A percentile compares a stretch with the other conserved stretches of the same genome.
phyloP scores from a whole-genome alignment of 2,113 vertebrate genomes.

The Aegithalos caudatus region DNA sequence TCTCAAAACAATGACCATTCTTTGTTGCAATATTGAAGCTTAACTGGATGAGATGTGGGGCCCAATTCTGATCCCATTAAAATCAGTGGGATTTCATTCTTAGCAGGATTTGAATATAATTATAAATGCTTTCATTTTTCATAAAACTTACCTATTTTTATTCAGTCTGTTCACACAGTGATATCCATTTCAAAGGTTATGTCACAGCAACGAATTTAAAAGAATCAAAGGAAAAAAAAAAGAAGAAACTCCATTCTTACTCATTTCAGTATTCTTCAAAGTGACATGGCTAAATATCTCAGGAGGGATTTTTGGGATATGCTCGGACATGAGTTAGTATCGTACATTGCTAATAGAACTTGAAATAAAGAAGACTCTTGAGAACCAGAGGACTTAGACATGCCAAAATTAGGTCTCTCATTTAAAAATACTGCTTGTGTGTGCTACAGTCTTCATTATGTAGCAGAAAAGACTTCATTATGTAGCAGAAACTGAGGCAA shows the following conservation, averaged over 20 bases:
- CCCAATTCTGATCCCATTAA: conserved; percentile 24
- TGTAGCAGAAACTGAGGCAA: neutral
- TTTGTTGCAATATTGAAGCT: conserved; percentile 18
- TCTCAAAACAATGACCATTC: conserved; percentile 39
- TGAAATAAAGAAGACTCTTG: conserved; percentile 16
- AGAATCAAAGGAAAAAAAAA: neutral
- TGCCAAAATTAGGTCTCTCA: conserved; percentile 22
- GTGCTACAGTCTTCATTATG: neutral
- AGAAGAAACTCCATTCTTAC: neutral
- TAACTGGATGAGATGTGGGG: neutral
- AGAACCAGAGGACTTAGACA: neutral
- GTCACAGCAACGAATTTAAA: neutral
- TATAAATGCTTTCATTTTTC: conserved; percentile 39
- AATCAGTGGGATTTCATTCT: conserved; percentile 30
- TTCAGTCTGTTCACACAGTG: neutral
- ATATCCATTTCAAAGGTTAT: conserved; percentile 10
- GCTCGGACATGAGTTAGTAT: neutral
- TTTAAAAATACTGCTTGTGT: conserved; percentile 26
- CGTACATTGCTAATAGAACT: neutral
- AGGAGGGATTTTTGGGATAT: conserved; percentile 17
- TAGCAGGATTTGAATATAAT: conserved; percentile 57
- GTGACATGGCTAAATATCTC: conserved; percentile 30
- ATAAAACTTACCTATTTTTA: neutral
- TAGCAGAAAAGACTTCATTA: neutral
- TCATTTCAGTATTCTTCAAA: conserved; percentile 47